These are phyloP conservation scores for Poeciliopsis turrubarensis DNA, from an alignment of 2,113 vertebrate species.

Conservation along the genomic window DNA sequence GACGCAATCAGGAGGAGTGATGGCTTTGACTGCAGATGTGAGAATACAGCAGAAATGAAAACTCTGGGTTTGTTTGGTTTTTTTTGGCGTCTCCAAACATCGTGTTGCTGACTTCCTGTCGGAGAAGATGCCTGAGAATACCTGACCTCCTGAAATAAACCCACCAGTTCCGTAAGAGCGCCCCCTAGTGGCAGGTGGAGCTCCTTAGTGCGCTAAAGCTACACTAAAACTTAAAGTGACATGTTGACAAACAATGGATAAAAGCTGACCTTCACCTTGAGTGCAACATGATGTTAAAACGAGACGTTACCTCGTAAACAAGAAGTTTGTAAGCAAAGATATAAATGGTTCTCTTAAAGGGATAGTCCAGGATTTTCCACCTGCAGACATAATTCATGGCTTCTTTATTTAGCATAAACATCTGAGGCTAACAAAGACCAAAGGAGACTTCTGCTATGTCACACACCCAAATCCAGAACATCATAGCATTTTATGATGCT, in stretches of 20 bases:
- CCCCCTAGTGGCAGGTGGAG: conserved; percentile 35
- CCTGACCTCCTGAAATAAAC: conserved; percentile 58
- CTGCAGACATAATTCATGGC: not conserved
- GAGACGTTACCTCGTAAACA: not conserved
- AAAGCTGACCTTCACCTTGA: conserved; percentile 20
- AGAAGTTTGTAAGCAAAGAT: conserved; percentile 7
- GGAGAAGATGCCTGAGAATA: conserved; percentile 46
- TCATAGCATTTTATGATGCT: not conserved
- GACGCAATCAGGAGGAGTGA: conserved; percentile 32
- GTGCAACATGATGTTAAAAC: conserved; percentile 4
- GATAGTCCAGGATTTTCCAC: no score
- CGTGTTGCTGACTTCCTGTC: conserved; percentile 12
- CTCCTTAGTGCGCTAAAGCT: conserved; percentile 14
- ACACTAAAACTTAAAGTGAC: conserved; percentile 22
- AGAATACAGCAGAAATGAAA: not conserved
- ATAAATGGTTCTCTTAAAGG: not conserved
- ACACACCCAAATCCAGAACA: not conserved
- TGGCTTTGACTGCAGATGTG: conserved; percentile 45
- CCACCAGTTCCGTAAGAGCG: conserved; percentile 34
- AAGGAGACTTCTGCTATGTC: not conserved
- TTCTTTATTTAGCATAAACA: not conserved
- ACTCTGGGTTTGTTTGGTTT: not conserved
- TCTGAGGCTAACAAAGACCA: not conserved
- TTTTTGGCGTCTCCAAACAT: not conserved
- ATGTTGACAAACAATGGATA: conserved; percentile 20